These are phyloP conservation scores for Motacilla tschutschensis DNA, from an alignment of 2,113 vertebrate genomes.

Conservation along the genomic window DNA sequence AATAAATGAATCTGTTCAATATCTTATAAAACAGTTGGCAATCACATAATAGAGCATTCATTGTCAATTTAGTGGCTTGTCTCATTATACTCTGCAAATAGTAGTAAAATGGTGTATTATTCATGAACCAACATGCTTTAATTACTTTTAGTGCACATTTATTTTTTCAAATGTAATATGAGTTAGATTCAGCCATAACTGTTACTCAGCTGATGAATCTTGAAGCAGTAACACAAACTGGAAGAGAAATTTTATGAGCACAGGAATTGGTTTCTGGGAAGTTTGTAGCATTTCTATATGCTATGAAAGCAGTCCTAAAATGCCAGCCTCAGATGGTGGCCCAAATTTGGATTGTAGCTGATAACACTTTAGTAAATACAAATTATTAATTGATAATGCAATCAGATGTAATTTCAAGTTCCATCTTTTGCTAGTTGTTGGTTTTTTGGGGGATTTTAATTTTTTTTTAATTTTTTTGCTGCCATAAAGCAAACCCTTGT, in stretches of 20 bases:
- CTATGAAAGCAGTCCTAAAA: not conserved
- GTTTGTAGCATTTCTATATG: not conserved
- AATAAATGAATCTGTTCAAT: slow-evolving; percentile 74
- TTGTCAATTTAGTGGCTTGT: slow-evolving; percentile 69
- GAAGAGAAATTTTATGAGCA: not conserved
- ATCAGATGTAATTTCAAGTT: slow-evolving; percentile 30
- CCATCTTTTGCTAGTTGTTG: not conserved
- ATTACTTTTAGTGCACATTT: slow-evolving; percentile 73
- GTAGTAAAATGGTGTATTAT: slow-evolving; percentile 77
- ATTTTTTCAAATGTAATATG: slow-evolving; percentile 68
- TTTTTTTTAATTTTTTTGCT: not conserved
- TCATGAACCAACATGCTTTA: slow-evolving; percentile 75
- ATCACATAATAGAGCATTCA: slow-evolving; percentile 73
- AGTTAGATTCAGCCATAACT: slow-evolving; percentile 58
- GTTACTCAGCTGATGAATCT: slow-evolving; percentile 44
- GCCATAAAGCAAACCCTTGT: slow-evolving; percentile 25
- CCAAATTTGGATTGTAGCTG: not conserved
- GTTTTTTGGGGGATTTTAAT: fast-evolving
- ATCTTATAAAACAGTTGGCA: slow-evolving; percentile 79
- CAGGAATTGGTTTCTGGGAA: not conserved
- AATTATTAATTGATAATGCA: slow-evolving; percentile 38
- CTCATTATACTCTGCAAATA: slow-evolving; percentile 72
- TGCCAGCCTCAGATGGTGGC: not conserved
- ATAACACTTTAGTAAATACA: slow-evolving; percentile 16
- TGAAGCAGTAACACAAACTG: slow-evolving; percentile 2